Conservation (phyloP, 2,888 invertebrate genomes). For the Aphodius sticticus region DNA sequence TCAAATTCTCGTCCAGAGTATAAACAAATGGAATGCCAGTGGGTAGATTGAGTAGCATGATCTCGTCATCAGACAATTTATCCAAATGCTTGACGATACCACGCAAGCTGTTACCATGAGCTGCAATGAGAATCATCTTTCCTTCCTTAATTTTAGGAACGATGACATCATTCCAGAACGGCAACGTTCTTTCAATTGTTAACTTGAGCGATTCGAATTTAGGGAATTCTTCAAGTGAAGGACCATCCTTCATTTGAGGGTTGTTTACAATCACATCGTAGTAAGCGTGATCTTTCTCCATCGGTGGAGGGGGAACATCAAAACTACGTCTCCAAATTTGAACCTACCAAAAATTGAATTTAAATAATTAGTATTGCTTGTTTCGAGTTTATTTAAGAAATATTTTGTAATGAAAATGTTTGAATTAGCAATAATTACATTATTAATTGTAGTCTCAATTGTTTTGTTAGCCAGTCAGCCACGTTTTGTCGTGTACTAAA, state of each 20-base stretch:
- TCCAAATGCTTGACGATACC: slow-evolving; percentile 90
- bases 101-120: slow-evolving; percentile 88
- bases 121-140: slow-evolving; percentile 82
- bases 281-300: slow-evolving; percentile 81
- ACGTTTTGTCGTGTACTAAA: too few species aligned
- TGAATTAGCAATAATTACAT: too few species aligned
- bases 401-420: too few species aligned
- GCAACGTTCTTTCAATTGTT: slow-evolving; percentile 84
- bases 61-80: slow-evolving; percentile 72
- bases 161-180: slow-evolving; percentile 90
- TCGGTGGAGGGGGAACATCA: slow-evolving; percentile 84
- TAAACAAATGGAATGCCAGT: slow-evolving; percentile 85
- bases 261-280: slow-evolving; percentile 82
- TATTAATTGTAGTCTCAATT: too few species aligned
- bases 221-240: slow-evolving; percentile 80
- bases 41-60: slow-evolving; percentile 79
- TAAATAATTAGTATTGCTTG: not conserved
- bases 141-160: slow-evolving; percentile 86
- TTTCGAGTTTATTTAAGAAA: too few species aligned
- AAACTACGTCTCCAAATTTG: slow-evolving; percentile 86
- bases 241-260: slow-evolving; percentile 73
- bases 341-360: slow-evolving; percentile 24
- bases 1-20: slow-evolving; percentile 74
- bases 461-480: not conserved
- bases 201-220: slow-evolving; percentile 85